Base-by-base conservation (phyloP, 2,797 vertebrate species). In the Xenentodon cancila region DNA sequence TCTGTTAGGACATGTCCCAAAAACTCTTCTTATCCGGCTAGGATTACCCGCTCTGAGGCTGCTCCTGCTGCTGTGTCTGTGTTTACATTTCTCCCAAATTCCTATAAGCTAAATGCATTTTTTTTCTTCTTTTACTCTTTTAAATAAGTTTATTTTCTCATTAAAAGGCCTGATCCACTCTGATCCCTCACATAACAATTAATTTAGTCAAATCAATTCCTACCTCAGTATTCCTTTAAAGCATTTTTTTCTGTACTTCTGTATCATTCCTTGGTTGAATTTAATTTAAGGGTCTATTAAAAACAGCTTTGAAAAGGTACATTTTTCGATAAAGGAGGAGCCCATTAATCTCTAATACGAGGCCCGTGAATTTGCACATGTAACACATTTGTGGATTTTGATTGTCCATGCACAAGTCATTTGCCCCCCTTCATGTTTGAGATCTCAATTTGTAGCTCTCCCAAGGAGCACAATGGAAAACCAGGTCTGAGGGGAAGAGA, bases 381-480 rank as follows among this genome's bases (percentile, higher is more conserved):
- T 88, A 82, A 82, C 79, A 84, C 83, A 85, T 88, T 89, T 87
- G 84, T 47, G 57, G 77, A 83, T 85, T 30, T 81, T 77, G 80
- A 79, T 81, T 83, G 79, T 80, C 75, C 70, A 15, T 60, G 76
- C 84, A 75, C 66, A 32, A 89, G 86, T 88, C 86, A 84, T 89
- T 89, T 86, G 78, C 80, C 84, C 72, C 80, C 84, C 80, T 89
- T 90, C 81, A 85, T 89, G 88, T 90, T 88, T 88, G 91, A 90
- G 89, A 88, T 91, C 91, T 92, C 89, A 90, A 92, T 92, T 92
- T 90, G 89, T 87, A 81, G 89, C 89, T 90, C 85, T 75, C 88
- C 88, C 85, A 86, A 79, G 79, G 84, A 85, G 88, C 87, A 89
- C 90, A 90, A 91, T 87, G 74, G 76, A 90, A 37, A 62, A 82